phyloP scores from a whole-genome alignment of 1,140 invertebrate genomes.

The Trachymyrmex septentrionalis region DNA sequence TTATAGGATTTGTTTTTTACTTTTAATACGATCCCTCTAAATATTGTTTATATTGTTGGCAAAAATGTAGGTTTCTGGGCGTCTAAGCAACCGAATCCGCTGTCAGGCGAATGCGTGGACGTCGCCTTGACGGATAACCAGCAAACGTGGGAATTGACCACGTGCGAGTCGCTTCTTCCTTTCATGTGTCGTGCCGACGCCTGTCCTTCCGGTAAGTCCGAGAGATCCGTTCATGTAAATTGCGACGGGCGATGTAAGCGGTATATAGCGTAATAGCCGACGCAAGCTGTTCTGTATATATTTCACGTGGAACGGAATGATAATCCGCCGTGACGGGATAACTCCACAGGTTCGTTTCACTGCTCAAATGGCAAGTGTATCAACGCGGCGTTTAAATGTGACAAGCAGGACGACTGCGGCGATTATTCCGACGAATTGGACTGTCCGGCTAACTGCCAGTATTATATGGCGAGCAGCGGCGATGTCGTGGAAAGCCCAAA shows the following conservation, averaged over 20 bases:
- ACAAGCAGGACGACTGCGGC: constrained; percentile 97
- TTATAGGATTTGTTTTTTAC: too few relatives aligned
- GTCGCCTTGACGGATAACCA: constrained; percentile 91
- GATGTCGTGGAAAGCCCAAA: constrained; percentile 98
- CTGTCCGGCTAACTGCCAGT: constrained; percentile 95
- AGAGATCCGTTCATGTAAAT: neutral
- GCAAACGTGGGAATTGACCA: constrained; percentile 97
- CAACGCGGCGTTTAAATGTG: constrained; percentile 95
- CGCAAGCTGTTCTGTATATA: neutral
- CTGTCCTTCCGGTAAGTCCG: constrained; percentile 94
- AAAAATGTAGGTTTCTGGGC: constrained; percentile 93
- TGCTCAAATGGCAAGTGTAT: constrained; percentile 97
- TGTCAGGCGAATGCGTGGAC: constrained; percentile 95
- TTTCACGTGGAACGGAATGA: constrained; percentile 10
- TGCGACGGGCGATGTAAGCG: neutral
- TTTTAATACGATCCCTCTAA: too few relatives aligned
- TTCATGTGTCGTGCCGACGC: constrained; percentile 97
- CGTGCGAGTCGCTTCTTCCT: constrained; percentile 96
- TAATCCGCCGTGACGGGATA: constrained; percentile 9
- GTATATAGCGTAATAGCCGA: neutral
- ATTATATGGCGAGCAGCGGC: constrained; percentile 97
- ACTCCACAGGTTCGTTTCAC: constrained; percentile 91
- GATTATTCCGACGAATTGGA: constrained; percentile 97
- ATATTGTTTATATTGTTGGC: neutral
- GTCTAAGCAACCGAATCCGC: constrained; percentile 94